Base-by-base conservation (phyloP, 1,140 invertebrate species). In the Cyrtorhinus lividipennis region DNA sequence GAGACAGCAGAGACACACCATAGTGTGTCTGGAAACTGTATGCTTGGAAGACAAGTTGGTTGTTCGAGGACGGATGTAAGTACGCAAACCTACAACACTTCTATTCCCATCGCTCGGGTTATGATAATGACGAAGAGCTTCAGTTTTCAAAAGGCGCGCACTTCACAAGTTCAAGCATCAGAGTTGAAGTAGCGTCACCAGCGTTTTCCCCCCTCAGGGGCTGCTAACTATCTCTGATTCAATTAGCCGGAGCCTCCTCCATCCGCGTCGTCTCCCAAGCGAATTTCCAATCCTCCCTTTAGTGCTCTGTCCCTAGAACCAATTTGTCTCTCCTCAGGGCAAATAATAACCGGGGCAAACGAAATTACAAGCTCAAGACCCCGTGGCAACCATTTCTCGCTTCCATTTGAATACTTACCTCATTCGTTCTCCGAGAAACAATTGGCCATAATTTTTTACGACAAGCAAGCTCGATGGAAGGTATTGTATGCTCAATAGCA, bases 271-370 rank as follows among this genome's bases (percentile, higher is more conserved):
- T 53, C 20, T 53, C 48, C 48, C 48, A 5, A 53, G 48, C 48
- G 48, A 53, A 53, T 53, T 53, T 53, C 48, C 48, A 53, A 53
- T 10, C 48, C 8, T 20, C 18, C 48, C 18, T 22, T 53, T 20
- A 5, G 15, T 20, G 10, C 48, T 5, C 10, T 20, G 10, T 53
- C 48, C 48, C 48, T 5, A 53, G 58, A 59, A 59, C 58, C 58
- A 59, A 59, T 59, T 59, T 59, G 58, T 59, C 58, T 59, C 58
- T 59, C 58, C 58, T 59, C 27, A 30, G 58, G 58, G 58, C 58
- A 59, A 59, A 59, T 59, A 59, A 59, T 59, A 59, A 59, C 58
- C 58, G n/a, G 58, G 26, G 15, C 58, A 59, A 59, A 59, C 58
- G 26, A 24, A 59, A 59, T 59, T 59, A 59, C 58, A 59, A 59